Percentiles rank a stretch among this genome's conserved stretches.
Conservation (phyloP, 2,888 invertebrate species). For the Coremacera marginata region DNA sequence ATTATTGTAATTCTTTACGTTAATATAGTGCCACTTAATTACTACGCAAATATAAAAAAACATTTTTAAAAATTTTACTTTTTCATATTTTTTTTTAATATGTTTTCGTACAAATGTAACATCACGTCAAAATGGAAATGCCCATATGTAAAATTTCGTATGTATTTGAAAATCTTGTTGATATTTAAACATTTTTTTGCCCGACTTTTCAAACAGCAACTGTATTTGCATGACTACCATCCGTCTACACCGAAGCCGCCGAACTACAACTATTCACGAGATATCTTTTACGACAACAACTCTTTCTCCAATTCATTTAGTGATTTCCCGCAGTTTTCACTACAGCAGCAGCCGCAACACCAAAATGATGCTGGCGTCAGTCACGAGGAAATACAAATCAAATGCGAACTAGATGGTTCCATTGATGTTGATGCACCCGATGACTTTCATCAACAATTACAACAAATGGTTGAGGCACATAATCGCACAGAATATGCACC, state of each 20-base stretch:
- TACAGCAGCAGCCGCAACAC: slow-evolving; percentile 15
- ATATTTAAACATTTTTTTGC: too few relatives aligned
- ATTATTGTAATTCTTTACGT: too few relatives aligned
- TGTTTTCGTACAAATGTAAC: too few relatives aligned
- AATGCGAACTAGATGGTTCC: slow-evolving; percentile 13
- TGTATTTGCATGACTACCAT: slow-evolving; percentile 29
- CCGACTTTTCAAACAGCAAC: slow-evolving; percentile 1
- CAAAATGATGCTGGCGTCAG: not conserved
- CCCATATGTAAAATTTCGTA: too few relatives aligned
- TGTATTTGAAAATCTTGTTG: too few relatives aligned
- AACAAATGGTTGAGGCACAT: slow-evolving; percentile 32
- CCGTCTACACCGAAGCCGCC: slow-evolving; percentile 9
- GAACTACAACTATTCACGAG: slow-evolving; percentile 1
- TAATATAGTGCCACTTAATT: too few relatives aligned
- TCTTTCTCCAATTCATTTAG: slow-evolving; percentile 6
- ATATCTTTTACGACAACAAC: slow-evolving; percentile 18
- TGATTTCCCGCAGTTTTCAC: slow-evolving; percentile 19
- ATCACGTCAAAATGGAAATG: too few relatives aligned
- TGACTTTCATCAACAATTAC: slow-evolving; percentile 28
- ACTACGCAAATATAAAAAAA: too few relatives aligned
- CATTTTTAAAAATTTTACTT: too few relatives aligned
- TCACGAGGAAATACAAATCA: slow-evolving; percentile 28
- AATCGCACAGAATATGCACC: slow-evolving; percentile 17
- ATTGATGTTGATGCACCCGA: slow-evolving; percentile 14
- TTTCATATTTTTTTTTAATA: too few relatives aligned